Evolutionary conservation across 2,888 invertebrate species (phyloP).

Genomic region (Dioctria linearis): DNA sequence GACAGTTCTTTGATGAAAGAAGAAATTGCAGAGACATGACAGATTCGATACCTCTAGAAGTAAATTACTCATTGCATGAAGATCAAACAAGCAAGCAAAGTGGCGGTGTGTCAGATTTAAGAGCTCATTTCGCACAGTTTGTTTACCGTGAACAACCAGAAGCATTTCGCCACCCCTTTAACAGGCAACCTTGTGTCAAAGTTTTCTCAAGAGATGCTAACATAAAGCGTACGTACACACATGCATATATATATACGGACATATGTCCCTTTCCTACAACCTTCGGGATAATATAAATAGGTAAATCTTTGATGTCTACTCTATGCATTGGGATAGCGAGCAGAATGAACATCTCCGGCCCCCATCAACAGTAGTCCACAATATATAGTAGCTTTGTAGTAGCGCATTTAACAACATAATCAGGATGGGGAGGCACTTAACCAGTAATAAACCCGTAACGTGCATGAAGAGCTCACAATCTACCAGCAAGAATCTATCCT

Average conservation of each 20-base stretch:
- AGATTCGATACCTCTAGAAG: no score
- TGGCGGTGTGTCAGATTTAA: slow-evolving; percentile 54
- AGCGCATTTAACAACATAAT: slow-evolving; percentile 34
- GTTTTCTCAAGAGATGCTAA: background rate
- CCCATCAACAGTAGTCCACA: background rate
- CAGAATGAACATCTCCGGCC: background rate
- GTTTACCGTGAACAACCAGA: slow-evolving; percentile 44
- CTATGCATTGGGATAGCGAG: background rate
- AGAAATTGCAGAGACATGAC: no score
- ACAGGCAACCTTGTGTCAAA: background rate
- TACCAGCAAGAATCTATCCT: slow-evolving; percentile 42
- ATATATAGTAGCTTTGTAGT: background rate
- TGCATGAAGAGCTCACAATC: slow-evolving; percentile 36
- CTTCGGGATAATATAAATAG: slow-evolving; percentile 41
- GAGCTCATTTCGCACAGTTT: slow-evolving; percentile 57
- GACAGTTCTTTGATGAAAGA: no score
- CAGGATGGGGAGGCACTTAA: slow-evolving; percentile 52
- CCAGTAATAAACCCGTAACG: slow-evolving; percentile 54
- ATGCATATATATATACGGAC: no score
- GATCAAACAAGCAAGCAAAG: slow-evolving; percentile 30
- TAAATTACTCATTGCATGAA: slow-evolving; percentile 19
- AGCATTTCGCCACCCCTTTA: slow-evolving; percentile 13
- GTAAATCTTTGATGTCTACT: slow-evolving; percentile 55
- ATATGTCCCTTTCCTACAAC: slow-evolving; percentile 4
- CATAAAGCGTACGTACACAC: background rate